A percentile compares a stretch with the other conserved stretches of the same genome.
Conservation (phyloP, 2,888 invertebrate genomes). For the Hypomecis punctinalis region DNA sequence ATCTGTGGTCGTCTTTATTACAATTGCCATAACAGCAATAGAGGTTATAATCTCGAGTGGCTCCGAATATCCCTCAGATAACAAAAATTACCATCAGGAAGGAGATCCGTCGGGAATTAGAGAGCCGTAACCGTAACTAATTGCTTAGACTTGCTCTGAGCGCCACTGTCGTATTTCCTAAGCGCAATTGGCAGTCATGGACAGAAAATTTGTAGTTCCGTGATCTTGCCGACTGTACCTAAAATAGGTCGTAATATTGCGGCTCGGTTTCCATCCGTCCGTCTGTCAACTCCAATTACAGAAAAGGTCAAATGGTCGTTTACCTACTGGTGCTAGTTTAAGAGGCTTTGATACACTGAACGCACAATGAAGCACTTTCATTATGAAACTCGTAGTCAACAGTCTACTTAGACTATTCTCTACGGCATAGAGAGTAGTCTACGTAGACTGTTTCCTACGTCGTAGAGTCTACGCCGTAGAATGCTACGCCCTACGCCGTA, state of each 20-base stretch:
- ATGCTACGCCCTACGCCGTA: no score
- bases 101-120: slow-evolving; percentile 9
- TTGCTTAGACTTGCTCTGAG: background rate
- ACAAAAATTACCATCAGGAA: slow-evolving; percentile 8
- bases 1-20: no score
- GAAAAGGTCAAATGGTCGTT: slow-evolving; percentile 19
- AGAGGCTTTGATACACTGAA: no score
- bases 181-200: background rate
- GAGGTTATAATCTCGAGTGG: no score
- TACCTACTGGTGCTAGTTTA: background rate
- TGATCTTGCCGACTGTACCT: background rate
- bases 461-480: no score
- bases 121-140: slow-evolving; percentile 13
- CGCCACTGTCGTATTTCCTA: background rate
- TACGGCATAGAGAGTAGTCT: no score
- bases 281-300: slow-evolving; percentile 22
- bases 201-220: background rate
- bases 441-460: no score
- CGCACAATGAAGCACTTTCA: no score
- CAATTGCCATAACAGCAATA: no score
- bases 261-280: slow-evolving; percentile 13
- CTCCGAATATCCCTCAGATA: no score
- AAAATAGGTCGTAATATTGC: background rate
- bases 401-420: no score
- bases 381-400: no score